Evolutionary conservation across 1,140 invertebrate species (phyloP), one percentile per base, ranked within the genome.

Genomic region (Gerris buenoi): DNA sequence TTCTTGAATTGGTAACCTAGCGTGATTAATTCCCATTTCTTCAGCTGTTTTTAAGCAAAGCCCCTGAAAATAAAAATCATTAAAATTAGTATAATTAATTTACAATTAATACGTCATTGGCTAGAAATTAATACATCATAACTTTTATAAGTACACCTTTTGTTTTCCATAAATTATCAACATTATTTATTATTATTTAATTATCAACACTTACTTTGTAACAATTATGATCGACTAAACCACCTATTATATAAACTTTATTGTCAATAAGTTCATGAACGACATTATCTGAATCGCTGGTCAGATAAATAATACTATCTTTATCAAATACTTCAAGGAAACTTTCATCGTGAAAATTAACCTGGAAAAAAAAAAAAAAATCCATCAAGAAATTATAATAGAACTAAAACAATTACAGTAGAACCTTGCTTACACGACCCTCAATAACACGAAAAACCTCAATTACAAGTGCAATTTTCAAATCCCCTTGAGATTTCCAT

Each of bases 171-270:
- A 61, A 13, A 61, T 15, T 5, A 15, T 13, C 23, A 5, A 5
- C 23, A 15, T 61, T 26, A 59, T 2, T 25, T 5, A n/a, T n/a
- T 27, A 61, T n/a, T 26, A 2, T 27, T 62, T 65, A 70, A 64
- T 15, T 66, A 57, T 22, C 18, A 28, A 66, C 5, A 60, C 68
- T 74, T 77, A 91, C 90, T 82, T 98, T 98, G 72, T 96, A 87
- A 71, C 86, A 82, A 81, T 98, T 98, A 76, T 98, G 96, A 80
- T 99, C 97, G 0, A 99, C 93, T 22, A 99, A 79, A 63, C 95
- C 97, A 59, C 97, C 96, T 78, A 98, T 98, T 57, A 98, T 85
- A 74, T 97, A 98, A 58, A 88, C 84, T 76, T 88, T 89, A 67
- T 86, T 81, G 18, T 88, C 82, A 70, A 92, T 85, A 68, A 98